Evolutionary conservation across 2,113 vertebrate species (phyloP), one percentile per base, ranked within the genome.

Genomic region (Bos taurus): DNA sequence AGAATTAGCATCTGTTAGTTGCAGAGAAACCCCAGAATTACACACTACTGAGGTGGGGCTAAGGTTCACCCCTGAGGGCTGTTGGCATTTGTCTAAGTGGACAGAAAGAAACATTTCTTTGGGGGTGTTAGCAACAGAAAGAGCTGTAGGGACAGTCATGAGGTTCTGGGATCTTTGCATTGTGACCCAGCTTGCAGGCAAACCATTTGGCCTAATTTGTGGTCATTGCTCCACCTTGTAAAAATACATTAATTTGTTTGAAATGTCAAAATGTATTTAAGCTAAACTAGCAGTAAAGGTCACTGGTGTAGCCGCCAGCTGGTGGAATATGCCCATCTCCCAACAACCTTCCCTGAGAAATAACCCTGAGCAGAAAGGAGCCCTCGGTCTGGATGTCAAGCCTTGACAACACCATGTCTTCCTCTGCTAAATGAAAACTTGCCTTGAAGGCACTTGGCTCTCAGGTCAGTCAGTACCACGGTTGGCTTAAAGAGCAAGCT

Each of bases 231-330:
- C 85, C 88, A 94, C 80, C 87, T 97, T 97, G 94, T 94, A 97
- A 97, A 97, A 98, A 96, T 50, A 95, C 52, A 94, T 96, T 95
- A 94, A 95, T 97, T 97, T 97, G 46, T 96, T 97, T 94, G 86
- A 98, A 97, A 96, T 95, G 97, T 97, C 95, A 96, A 97, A 94
- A 94, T 93, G 86, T 87, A 94, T 97, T 97, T 96, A 97, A 98
- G 71, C 74, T 94, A 95, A 95, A 84, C 86, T 87, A 85, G 81
- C 81, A 95, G 94, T 86, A 97, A 98, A 98, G 97, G 88, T 98
- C 97, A 97, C 60, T 92, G 50, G 78, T 56, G 43, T 95, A 97
- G 92, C 96, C 4, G 17, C 67, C 40, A 94, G 92, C 88, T 93
- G 85, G 82, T 87, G 30, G 56, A 86, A 95, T 74, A 40, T 89